Base-by-base conservation (phyloP, 2,113 vertebrate species). In the Platysteira castanea region DNA sequence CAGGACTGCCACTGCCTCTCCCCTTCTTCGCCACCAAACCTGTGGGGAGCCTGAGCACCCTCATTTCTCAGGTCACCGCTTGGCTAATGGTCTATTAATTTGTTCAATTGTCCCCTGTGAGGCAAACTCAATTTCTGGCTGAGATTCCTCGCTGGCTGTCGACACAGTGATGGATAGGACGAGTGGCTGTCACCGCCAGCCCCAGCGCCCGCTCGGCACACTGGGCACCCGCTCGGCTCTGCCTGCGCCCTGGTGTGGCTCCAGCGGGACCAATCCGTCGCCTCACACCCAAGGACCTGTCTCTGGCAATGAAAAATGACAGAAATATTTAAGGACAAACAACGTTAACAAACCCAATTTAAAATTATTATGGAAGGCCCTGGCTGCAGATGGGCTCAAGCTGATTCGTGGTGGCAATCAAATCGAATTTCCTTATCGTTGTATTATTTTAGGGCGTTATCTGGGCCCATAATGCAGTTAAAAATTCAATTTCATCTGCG, bases 11-110 rank as follows among this genome's bases (percentile, higher is more conserved):
- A 37, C 33, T 21, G 4, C 67, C 54, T 93, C 44, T 86, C 53
- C 44, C n/a, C 42, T 83, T 94, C 61, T 77, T 78, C 50, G 31
- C 27, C 35, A 7, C 44, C 53, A 96, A 90, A 96, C 91, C 95
- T 84, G 46, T 54, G 87, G 79, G 50, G 82, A 93, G 88, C 75
- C 77, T 50, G 28, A 94, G 98, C 98, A 98, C 98, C 98, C 98
- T 99, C 98, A 98, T 98, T 99, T 99, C 98, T 98, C 98, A 99
- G 99, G 99, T 99, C 99, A 99, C 98, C 61, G 98, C 98, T 98
- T 99, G 99, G 99, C 99, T 99, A 99, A 99, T 99, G 99, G 98
- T 98, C 99, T 99, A 99, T 99, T 99, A 99, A 99, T 99, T 99
- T 99, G 99, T 99, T 99, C 98, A 98, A 93, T 98, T 98, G 98